Conservation (phyloP, 2,113 vertebrate genomes). For the Salvelinus sp. region DNA sequence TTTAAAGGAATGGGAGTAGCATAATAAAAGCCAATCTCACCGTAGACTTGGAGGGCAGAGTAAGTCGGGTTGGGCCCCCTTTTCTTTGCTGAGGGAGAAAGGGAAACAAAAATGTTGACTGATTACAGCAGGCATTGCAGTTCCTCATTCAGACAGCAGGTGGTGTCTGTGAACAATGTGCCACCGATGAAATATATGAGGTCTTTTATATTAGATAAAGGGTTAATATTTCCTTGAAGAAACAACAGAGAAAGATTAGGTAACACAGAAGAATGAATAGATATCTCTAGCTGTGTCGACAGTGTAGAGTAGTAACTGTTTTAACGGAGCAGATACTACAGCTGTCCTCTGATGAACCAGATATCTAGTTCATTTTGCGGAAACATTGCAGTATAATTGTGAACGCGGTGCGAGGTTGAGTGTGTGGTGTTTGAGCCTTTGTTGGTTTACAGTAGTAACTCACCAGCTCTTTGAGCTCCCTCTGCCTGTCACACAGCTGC, state of each 20-base stretch:
- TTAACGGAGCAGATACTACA: too few relatives aligned
- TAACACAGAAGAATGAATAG: too few relatives aligned
- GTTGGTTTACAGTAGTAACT: constrained; percentile 43
- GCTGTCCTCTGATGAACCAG: not conserved
- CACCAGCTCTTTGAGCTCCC: constrained; percentile 97
- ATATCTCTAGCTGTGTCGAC: too few relatives aligned
- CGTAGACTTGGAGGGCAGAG: constrained; percentile 97
- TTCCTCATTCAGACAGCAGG: constrained; percentile 48
- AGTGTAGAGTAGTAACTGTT: too few relatives aligned
- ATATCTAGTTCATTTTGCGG: too few relatives aligned
- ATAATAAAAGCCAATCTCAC: constrained; percentile 70
- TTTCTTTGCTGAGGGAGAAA: constrained; percentile 88
- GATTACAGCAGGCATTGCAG: constrained; percentile 26
- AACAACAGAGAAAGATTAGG: too few relatives aligned
- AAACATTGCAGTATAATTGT: too few relatives aligned
- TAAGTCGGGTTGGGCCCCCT: constrained; percentile 95
- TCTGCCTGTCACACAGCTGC: constrained; percentile 95
- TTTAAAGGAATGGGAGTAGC: not conserved
- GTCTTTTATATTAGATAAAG: too few relatives aligned
- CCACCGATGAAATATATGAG: not conserved
- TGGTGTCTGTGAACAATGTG: constrained; percentile 49
- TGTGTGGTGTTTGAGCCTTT: not conserved
- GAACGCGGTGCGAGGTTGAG: too few relatives aligned
- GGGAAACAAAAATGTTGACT: not conserved
- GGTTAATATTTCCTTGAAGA: too few relatives aligned